phyloP scores from a whole-genome alignment of 1,140 invertebrate species.

The Sycophila sp. region DNA sequence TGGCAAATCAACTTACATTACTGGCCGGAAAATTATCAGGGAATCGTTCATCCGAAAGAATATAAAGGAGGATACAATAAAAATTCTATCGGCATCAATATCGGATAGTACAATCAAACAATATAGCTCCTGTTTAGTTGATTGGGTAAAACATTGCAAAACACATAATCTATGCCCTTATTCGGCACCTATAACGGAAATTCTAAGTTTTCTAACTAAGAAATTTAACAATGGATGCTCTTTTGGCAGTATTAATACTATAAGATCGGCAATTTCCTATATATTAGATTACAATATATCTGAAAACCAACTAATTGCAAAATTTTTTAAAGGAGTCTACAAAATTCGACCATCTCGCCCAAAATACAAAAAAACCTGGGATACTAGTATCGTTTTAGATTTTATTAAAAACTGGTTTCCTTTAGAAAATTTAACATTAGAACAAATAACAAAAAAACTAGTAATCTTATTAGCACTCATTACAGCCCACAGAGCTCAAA shows the following conservation, averaged over 20 bases:
- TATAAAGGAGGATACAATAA: neutral
- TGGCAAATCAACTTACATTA: conserved; percentile 6
- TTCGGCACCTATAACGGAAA: neutral
- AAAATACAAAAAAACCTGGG: conserved; percentile 49
- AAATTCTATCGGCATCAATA: conserved; percentile 5
- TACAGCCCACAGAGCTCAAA: conserved; percentile 42
- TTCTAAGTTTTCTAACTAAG: conserved; percentile 30
- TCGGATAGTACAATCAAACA: conserved; percentile 8
- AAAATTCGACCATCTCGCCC: conserved; percentile 43
- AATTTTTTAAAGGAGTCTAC: conserved; percentile 47
- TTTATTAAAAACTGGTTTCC: conserved; percentile 22
- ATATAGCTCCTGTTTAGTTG: conserved; percentile 20
- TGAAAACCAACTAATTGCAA: conserved; percentile 31
- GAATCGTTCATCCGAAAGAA: conserved; percentile 12
- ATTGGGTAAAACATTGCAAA: neutral
- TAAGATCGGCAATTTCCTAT: conserved; percentile 37
- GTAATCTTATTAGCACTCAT: neutral
- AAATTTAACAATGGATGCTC: conserved; percentile 41
- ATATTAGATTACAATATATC: conserved; percentile 21
- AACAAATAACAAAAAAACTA: neutral
- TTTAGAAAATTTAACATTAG: neutral
- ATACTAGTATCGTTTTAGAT: conserved; percentile 42
- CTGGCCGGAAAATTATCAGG: conserved; percentile 28
- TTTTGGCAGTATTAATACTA: conserved; percentile 43
- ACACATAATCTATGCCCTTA: too few relatives aligned